Base-by-base conservation (phyloP, 2,888 invertebrate genomes). In the Neria commutata region DNA sequence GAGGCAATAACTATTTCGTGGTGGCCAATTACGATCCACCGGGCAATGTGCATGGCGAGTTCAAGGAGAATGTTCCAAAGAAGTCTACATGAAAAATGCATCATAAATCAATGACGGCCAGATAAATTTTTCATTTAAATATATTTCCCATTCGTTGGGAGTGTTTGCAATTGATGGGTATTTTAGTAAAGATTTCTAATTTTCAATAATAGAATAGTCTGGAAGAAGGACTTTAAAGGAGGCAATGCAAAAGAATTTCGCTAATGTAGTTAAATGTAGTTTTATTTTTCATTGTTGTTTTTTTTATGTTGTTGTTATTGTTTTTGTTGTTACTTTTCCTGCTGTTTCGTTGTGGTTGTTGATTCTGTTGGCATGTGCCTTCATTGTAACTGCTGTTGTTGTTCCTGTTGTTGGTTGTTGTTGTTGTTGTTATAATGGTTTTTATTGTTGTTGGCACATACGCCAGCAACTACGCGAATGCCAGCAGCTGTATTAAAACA, bases 1-100 rank as follows among this genome's bases (percentile, higher is more conserved):
- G 89, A 87, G 75, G 86, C 89, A 65, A 92, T 89, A 77, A 64
- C 1, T 73, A 72, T 11, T 79, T 70, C 70, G 94, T 96, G 0
- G 96, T 97, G 1, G 93, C 91, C 33, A 92, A 94, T 80, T 97
- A 97, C 78, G 87, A 87, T 70, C 97, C 97, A 0, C 90, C 95
- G 0, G 97, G 96, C 2, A 97, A 97, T 80, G 88, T 91, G 66
- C 84, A 89, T 45, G 91, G 91, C 1, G 87, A 88, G 71, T 94
- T 90, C 73, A 83, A 86, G 16, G 86, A 85, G 24, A 92, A 92
- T 78, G 92, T 93, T 11, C 87, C 65, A 6, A 42, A 34, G 37
- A 37, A 14, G 16, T 37, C n/a, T n/a, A n/a, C n/a, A n/a, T 29
- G 6, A 29, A 6, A 29, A 29, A 29, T 29, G 11, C 6, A 29